Conservation (phyloP, 2,797 vertebrate species). For the Periophthalmus magnuspinnatus region DNA sequence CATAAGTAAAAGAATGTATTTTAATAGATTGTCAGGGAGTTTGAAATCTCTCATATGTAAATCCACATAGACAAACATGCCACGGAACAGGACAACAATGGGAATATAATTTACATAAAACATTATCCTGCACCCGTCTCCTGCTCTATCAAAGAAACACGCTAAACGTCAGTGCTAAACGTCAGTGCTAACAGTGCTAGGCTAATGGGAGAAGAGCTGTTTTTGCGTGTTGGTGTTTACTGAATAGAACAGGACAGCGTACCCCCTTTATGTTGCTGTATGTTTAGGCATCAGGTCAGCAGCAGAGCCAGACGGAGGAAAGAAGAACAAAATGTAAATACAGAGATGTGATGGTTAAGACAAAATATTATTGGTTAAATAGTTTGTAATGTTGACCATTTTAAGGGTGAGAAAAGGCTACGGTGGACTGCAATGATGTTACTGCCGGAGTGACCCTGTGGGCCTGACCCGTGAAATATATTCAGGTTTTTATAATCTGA, state of each 20-base stretch:
- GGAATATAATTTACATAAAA: slow-evolving; percentile 39
- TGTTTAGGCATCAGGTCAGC: slow-evolving; percentile 13
- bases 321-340: background rate
- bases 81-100: slow-evolving; percentile 24
- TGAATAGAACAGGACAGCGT: slow-evolving; percentile 33
- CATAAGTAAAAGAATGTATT: slow-evolving; percentile 3
- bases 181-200: background rate
- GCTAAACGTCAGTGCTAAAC: too few relatives aligned
- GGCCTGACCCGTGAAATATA: too few relatives aligned
- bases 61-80: slow-evolving; percentile 30
- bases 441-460: too few relatives aligned
- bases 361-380: too few relatives aligned
- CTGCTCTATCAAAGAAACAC: slow-evolving; percentile 15
- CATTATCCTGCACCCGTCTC: slow-evolving; percentile 1
- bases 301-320: background rate
- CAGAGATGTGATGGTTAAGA: background rate
- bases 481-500: too few relatives aligned
- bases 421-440: too few relatives aligned
- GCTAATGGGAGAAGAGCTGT: slow-evolving; percentile 33
- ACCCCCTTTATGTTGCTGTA: slow-evolving; percentile 51
- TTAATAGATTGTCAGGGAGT: slow-evolving; percentile 32
- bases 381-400: too few relatives aligned
- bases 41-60: slow-evolving; percentile 16
- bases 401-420: too few relatives aligned
- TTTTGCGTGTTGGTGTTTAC: slow-evolving; percentile 9